Conservation (phyloP, 2,888 invertebrate species). For the Tiliacea aurago region DNA sequence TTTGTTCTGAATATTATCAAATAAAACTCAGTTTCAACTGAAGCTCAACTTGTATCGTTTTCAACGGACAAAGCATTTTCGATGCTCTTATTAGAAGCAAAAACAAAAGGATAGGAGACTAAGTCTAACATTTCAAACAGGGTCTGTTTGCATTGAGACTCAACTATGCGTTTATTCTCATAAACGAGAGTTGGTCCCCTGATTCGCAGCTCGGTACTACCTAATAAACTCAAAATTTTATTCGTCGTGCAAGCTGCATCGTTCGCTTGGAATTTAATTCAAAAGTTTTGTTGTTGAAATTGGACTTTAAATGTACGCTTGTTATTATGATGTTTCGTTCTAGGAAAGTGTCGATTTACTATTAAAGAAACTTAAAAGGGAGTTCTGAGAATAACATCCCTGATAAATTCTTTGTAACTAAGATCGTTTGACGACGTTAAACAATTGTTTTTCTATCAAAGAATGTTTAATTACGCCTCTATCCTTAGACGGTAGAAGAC, state of each 20-base stretch:
- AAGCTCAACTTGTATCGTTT: conserved; percentile 46
- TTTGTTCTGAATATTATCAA: conserved; percentile 45
- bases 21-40: conserved; percentile 48
- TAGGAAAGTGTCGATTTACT: background rate
- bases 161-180: conserved; percentile 56
- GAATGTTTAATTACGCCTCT: conserved; percentile 50
- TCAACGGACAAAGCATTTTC: conserved; percentile 53
- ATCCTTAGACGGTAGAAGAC: conserved; percentile 9
- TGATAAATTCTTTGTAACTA: conserved; percentile 17
- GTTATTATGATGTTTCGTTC: background rate
- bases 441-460: conserved; percentile 41
- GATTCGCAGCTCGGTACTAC: conserved; percentile 34
- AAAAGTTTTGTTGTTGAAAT: conserved; percentile 26
- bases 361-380: background rate
- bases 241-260: conserved; percentile 20
- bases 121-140: conserved; percentile 51
- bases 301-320: conserved; percentile 7
- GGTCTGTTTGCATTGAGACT: conserved; percentile 28
- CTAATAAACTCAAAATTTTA: conserved; percentile 50
- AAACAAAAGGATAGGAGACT: conserved; percentile 52
- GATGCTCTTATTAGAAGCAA: conserved; percentile 40
- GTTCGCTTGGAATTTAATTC: conserved; percentile 27
- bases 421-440: conserved; percentile 28
- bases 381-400: conserved; percentile 22
- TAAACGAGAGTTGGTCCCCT: conserved; percentile 42